Base-by-base conservation (phyloP, 2,888 invertebrate genomes). In the Synergus laeviventris region DNA sequence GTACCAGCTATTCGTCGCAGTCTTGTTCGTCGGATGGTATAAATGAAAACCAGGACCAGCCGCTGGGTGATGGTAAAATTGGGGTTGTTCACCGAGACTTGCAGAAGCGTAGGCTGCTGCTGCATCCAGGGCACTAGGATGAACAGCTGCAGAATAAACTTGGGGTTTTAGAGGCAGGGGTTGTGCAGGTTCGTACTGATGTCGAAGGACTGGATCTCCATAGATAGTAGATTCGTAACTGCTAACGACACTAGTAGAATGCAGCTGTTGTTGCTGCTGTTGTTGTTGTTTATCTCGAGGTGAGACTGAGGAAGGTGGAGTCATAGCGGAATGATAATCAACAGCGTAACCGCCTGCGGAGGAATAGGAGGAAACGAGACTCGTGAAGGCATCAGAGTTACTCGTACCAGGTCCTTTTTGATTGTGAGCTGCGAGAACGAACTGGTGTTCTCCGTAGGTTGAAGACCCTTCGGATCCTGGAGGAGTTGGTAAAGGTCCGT, bases 231-330 rank as follows among this genome's bases (percentile, higher is more conserved):
- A 94, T 93, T 89, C 95, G 93, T 18, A 94, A 93, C 91, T 96
- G 95, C 87, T 94, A 92, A 89, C 93, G 91, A 86, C 93, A 38
- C 85, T 85, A 14, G 85, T 82, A 36, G 86, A 82, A 79, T 91
- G 88, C 81, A 92, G 86, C 87, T 91, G 92, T 84, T 89, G 87
- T 78, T 92, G 92, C 78, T 92, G 91, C 85, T 94, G 95, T 85
- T 94, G 96, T 89, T 93, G 93, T 90, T 92, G 94, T 85, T 95
- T 97, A 88, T 98, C 98, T 79, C 98, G 93, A 0, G 98, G 98
- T 7, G 98, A 98, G 1, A 98, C 98, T 4, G 98, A 98, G n/a
- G 97, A 97, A 74, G 98, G 98, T 74, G 98, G 98, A 5, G 98
- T 98, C 97, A 98, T 98, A 70, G 97, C 97, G 59, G 97, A 96